These are phyloP conservation scores for Hemicordylus capensis DNA, from an alignment of 2,113 vertebrate genomes.

Conservation along the genomic window DNA sequence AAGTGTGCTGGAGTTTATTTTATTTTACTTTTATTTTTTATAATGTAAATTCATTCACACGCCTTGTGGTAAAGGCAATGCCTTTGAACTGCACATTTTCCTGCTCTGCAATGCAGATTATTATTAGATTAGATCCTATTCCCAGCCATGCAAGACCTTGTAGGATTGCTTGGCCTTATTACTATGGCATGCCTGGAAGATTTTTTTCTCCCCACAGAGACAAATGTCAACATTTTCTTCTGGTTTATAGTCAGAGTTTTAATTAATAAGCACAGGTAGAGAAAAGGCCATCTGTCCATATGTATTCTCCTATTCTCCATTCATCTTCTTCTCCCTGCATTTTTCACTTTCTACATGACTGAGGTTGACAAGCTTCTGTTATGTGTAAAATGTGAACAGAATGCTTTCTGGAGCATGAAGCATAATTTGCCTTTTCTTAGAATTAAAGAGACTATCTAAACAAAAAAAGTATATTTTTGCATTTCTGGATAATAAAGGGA, in stretches of 20 bases:
- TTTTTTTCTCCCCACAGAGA: constrained; percentile 28
- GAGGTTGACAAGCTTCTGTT: constrained; percentile 54
- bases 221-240: constrained; percentile 54
- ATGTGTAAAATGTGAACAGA: constrained; percentile 35
- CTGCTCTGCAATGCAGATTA: accelerated
- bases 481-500: background rate
- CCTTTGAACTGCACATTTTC: background rate
- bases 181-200: constrained; percentile 3
- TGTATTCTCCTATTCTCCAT: constrained; percentile 14
- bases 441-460: background rate
- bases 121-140: background rate
- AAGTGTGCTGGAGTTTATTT: background rate
- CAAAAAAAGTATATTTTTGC: background rate
- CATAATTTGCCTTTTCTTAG: background rate
- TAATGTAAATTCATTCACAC: background rate
- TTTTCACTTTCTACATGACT: constrained; percentile 33
- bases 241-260: constrained; percentile 43
- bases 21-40: too few species aligned
- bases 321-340: constrained; percentile 3
- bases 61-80: background rate
- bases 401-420: constrained; percentile 28
- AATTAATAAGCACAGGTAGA: constrained; percentile 62
- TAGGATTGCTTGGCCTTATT: background rate
- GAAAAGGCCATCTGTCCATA: constrained; percentile 62
- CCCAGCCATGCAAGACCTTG: background rate